Percentiles rank a stretch among this genome's conserved stretches.
Conservation (phyloP, 2,113 vertebrate species). For the Toxotes chatareus region DNA sequence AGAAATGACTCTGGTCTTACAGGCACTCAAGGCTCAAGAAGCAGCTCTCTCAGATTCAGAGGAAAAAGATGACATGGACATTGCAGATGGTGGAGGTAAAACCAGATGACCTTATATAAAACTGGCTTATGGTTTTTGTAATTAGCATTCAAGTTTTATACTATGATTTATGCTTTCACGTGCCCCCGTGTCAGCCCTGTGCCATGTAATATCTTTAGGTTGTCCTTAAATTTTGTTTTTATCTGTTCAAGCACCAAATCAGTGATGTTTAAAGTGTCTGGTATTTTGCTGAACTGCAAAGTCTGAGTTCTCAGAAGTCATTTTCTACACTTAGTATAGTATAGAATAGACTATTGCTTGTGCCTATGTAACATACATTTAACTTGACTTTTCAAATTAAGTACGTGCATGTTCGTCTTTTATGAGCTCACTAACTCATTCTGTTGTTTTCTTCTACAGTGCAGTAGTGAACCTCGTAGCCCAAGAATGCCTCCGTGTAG, state of each 20-base stretch:
- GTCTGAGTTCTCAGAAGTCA: no score
- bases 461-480: slow-evolving; percentile 46
- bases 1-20: neutral
- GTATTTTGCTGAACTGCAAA: no score
- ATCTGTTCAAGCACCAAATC: no score
- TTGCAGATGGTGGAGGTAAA: slow-evolving; percentile 77
- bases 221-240: neutral
- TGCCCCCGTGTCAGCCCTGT: neutral
- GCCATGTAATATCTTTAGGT: neutral
- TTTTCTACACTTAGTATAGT: no score
- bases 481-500: slow-evolving; percentile 40
- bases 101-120: neutral
- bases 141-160: neutral
- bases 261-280: no score
- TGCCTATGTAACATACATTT: neutral
- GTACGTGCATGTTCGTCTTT: neutral
- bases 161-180: neutral
- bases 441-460: slow-evolving; percentile 46
- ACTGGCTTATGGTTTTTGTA: neutral
- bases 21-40: slow-evolving; percentile 88
- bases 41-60: slow-evolving; percentile 88
- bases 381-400: neutral
- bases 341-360: neutral
- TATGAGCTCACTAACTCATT: slow-evolving; percentile 37
- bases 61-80: slow-evolving; percentile 92